These are phyloP conservation scores for Tympanuchus pallidicinctus DNA, from an alignment of 2,113 vertebrate species.

Conservation along the genomic window DNA sequence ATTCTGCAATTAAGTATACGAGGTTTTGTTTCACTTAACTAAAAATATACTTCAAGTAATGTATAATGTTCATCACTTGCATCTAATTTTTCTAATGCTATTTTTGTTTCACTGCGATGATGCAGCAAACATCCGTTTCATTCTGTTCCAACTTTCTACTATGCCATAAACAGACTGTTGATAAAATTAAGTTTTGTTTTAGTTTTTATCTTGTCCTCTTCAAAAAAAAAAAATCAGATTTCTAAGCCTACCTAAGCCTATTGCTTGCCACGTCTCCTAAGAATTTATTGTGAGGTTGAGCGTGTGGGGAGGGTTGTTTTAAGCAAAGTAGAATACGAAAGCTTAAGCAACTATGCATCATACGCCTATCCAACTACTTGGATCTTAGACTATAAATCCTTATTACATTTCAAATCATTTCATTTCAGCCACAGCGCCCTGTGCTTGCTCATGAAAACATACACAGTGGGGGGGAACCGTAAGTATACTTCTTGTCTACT, in stretches of 20 bases:
- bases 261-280: slow-evolving; percentile 33
- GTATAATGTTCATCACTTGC: neutral
- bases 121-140: slow-evolving; percentile 3
- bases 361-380: slow-evolving; percentile 56
- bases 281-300: neutral
- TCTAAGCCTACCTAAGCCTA: slow-evolving; percentile 18
- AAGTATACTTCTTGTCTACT: slow-evolving; percentile 85
- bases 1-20: neutral
- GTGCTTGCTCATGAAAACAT: slow-evolving; percentile 90
- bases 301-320: neutral
- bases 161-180: slow-evolving; percentile 39
- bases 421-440: slow-evolving; percentile 87
- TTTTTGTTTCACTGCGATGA: slow-evolving; percentile 62
- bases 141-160: slow-evolving; percentile 25
- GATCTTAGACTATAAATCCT: slow-evolving; percentile 50
- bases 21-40: slow-evolving; percentile 51
- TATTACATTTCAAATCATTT: slow-evolving; percentile 80
- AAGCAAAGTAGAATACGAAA: slow-evolving; percentile 53
- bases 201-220: slow-evolving; percentile 22
- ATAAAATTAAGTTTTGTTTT: slow-evolving; percentile 36
- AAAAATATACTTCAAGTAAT: slow-evolving; percentile 18
- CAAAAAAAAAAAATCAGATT: slow-evolving; percentile 44
- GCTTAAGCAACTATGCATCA: slow-evolving; percentile 39
- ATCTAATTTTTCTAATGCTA: slow-evolving; percentile 23
- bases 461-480: slow-evolving; percentile 94